Conservation (phyloP, 2,797 vertebrate genomes). For the Gouania willdenowi region DNA sequence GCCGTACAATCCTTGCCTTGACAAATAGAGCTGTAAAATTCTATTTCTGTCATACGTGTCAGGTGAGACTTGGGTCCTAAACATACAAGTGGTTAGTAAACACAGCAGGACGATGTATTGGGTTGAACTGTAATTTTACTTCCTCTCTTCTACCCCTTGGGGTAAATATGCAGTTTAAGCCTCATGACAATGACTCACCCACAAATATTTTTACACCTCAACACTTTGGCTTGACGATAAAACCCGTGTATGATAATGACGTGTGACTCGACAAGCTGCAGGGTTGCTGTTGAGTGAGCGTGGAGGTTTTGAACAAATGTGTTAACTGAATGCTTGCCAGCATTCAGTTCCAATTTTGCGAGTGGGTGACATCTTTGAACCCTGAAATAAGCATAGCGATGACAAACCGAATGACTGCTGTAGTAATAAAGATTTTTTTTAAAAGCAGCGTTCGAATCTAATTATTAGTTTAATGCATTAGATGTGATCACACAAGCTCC, state of each 20-base stretch:
- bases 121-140: slow-evolving; percentile 39
- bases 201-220: slow-evolving; percentile 65
- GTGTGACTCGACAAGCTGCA: slow-evolving; percentile 57
- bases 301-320: slow-evolving; percentile 9
- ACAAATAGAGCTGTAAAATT: slow-evolving; percentile 37
- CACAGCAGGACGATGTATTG: slow-evolving; percentile 58
- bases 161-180: slow-evolving; percentile 39
- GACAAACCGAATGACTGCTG: slow-evolving; percentile 52
- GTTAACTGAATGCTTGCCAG: slow-evolving; percentile 37
- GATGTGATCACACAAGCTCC: slow-evolving; percentile 72
- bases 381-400: slow-evolving; percentile 66
- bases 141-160: slow-evolving; percentile 34
- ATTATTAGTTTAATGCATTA: slow-evolving; percentile 77
- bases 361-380: slow-evolving; percentile 57
- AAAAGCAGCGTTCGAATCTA: slow-evolving; percentile 63
- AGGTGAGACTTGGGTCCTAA: too few species aligned
- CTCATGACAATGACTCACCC: slow-evolving; percentile 51
- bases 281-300: slow-evolving; percentile 40
- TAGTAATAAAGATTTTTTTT: slow-evolving; percentile 75
- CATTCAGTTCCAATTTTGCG: slow-evolving; percentile 57
- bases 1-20: slow-evolving; percentile 22
- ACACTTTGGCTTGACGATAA: slow-evolving; percentile 59
- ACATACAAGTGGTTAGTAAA: slow-evolving; percentile 47
- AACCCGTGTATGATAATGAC: slow-evolving; percentile 65
- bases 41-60: slow-evolving; percentile 28